Percentiles rank a stretch among this genome's conserved stretches.
Evolutionary conservation across 1,140 invertebrate species (phyloP).

Genomic region (Hylaeus volcanicus): DNA sequence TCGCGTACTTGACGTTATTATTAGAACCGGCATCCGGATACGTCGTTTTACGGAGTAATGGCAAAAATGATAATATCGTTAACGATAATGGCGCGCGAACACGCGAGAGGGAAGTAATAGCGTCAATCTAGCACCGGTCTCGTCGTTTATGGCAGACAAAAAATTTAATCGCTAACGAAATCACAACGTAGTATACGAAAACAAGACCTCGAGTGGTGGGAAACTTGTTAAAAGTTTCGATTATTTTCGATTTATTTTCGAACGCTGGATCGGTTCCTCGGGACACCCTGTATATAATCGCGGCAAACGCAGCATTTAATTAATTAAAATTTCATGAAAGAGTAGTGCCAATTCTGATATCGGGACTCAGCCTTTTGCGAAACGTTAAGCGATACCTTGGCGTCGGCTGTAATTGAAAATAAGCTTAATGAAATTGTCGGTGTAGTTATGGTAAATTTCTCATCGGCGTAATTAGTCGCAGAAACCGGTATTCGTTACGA

Average conservation of each 20-base stretch:
- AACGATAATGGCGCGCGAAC: conserved; percentile 20
- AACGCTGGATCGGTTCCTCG: too few relatives aligned
- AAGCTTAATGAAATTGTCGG: too few relatives aligned
- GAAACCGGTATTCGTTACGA: conserved; percentile 1
- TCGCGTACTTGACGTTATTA: conserved; percentile 11
- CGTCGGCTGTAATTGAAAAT: neutral
- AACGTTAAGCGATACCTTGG: neutral
- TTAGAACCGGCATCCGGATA: conserved; percentile 23
- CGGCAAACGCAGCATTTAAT: neutral
- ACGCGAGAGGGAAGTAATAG: neutral
- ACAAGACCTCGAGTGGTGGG: too few relatives aligned
- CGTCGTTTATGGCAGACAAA: neutral
- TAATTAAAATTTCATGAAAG: neutral
- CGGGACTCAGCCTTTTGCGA: too few relatives aligned
- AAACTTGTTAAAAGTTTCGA: too few relatives aligned
- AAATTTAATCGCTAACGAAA: neutral
- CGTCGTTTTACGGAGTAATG: conserved; percentile 20
- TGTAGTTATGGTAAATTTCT: neutral
- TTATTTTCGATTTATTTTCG: too few relatives aligned
- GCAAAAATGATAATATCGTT: conserved; percentile 24
- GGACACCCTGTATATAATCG: too few relatives aligned
- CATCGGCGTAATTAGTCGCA: neutral
- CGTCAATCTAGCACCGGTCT: neutral
- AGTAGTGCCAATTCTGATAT: neutral
- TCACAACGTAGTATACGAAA: too few relatives aligned